Base-by-base conservation (phyloP, 2,797 vertebrate genomes). In the Sebastes jordani region DNA sequence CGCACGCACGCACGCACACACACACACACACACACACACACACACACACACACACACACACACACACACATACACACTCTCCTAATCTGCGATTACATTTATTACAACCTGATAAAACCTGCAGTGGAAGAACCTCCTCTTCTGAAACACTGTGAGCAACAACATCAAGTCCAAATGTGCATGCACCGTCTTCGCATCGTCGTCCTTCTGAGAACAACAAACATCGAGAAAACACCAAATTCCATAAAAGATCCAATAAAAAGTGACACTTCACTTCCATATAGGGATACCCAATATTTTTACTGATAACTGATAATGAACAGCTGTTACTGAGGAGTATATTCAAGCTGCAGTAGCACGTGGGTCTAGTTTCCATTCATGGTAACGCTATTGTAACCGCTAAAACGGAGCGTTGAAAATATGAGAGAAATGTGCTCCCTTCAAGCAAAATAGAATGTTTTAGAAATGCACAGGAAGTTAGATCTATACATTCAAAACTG, bases 61-160 rank as follows among this genome's bases (percentile, higher is more conserved):
- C 34, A 36, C 38, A 42, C 38, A 42, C 85, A 90, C 76, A 72
- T 34, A 34, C 11, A 22, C 11, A 59, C 74, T 78, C 83, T 74
- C 67, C 69, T 86, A 90, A 90, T 92, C 88, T 86, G 80, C 79
- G 85, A 84, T 88, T 74, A 90, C 67, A 86, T 86, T 75, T 69
- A 61, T 83, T 80, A 82, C 89, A 85, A 84, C 88, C 71, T 46
- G 54, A 72, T 80, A 82, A 89, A 85, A 86, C 87, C 71, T 46
- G 58, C 74, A 73, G 71, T 73, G 58, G 14, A 14, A 27, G 6
- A 60, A 34, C 81, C 78, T 20, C 25, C 56, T 70, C 11, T 25
- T 73, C 38, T 67, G 67, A 80, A 58, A 68, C 58, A 49, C 42
- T n/a, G 52, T 30, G 29, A 55, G 22, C 46, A 46, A 13, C 32